These are phyloP conservation scores for Pollimyrus isidori DNA, from an alignment of 2,113 vertebrate species.

Conservation along the genomic window DNA sequence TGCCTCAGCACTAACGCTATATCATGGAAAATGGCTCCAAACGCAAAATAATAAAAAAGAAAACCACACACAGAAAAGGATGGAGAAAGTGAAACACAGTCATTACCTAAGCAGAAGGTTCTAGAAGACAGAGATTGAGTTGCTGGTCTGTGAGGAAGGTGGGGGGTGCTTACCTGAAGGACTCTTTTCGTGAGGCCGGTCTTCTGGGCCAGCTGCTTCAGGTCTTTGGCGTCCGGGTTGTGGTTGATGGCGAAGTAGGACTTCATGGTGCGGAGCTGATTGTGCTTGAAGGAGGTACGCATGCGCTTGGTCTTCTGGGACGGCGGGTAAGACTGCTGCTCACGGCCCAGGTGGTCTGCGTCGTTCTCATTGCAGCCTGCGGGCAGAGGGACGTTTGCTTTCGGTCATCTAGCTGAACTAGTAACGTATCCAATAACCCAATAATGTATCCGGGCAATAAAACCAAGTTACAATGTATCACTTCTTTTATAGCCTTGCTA, in stretches of 20 bases:
- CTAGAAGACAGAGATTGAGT: not conserved
- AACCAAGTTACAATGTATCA: not conserved
- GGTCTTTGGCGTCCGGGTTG: constrained; percentile 98
- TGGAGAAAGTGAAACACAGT: constrained; percentile 14
- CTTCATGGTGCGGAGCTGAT: constrained; percentile 99
- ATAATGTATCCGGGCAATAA: not conserved
- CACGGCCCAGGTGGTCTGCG: constrained; percentile 90
- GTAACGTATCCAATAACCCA: not conserved
- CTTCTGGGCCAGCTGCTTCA: constrained; percentile 99
- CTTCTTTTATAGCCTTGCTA: not conserved
- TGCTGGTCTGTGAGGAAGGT: constrained; percentile 9
- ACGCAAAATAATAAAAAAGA: constrained; percentile 15
- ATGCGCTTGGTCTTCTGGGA: constrained; percentile 99
- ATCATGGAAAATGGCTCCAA: not conserved
- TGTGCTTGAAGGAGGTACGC: constrained; percentile 98
- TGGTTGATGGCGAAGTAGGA: constrained; percentile 99
- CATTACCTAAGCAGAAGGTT: not conserved
- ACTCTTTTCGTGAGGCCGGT: constrained; percentile 98
- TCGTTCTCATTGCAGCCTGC: constrained; percentile 97
- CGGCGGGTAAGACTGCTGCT: constrained; percentile 89
- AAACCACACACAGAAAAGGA: constrained; percentile 2
- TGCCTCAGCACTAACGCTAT: not conserved
- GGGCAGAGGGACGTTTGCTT: not conserved
- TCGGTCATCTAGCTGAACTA: not conserved
- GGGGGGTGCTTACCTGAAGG: constrained; percentile 83